Conservation (phyloP, 2,797 vertebrate genomes). For the Hippopotamyrus pictus region DNA sequence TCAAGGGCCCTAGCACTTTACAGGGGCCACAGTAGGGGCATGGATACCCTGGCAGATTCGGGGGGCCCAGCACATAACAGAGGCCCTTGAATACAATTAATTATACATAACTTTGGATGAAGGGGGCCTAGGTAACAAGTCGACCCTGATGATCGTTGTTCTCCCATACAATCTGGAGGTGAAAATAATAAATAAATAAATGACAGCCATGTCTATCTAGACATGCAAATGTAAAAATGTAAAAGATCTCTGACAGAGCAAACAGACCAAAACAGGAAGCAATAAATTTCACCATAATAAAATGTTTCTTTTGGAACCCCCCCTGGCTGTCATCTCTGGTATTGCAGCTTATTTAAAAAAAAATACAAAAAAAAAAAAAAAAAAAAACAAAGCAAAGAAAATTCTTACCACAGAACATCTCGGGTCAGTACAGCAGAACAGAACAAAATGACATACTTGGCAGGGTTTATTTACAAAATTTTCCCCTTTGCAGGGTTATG, state of each 20-base stretch:
- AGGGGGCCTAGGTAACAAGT: neutral
- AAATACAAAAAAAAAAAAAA: neutral
- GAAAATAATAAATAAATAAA: neutral
- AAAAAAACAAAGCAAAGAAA: neutral
- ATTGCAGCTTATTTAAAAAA: neutral
- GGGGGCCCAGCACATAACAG: neutral
- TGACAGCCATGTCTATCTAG: neutral
- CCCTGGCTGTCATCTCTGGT: neutral
- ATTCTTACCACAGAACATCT: neutral
- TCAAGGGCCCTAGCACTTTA: no score
- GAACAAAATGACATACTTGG: neutral
- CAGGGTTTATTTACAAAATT: neutral
- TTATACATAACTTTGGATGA: neutral
- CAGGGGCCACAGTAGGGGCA: no score
- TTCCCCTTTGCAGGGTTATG: neutral
- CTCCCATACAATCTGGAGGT: neutral
- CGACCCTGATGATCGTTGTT: neutral
- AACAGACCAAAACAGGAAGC: neutral
- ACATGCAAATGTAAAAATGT: neutral
- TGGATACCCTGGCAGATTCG: no score
- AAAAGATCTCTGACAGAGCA: neutral
- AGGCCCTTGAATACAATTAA: neutral
- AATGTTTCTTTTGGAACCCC: neutral
- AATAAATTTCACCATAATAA: neutral
- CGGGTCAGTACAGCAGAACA: neutral